These are phyloP conservation scores for Lordiphosa stackelbergi DNA, from an alignment of 1,140 invertebrate genomes.

Conservation along the genomic window DNA sequence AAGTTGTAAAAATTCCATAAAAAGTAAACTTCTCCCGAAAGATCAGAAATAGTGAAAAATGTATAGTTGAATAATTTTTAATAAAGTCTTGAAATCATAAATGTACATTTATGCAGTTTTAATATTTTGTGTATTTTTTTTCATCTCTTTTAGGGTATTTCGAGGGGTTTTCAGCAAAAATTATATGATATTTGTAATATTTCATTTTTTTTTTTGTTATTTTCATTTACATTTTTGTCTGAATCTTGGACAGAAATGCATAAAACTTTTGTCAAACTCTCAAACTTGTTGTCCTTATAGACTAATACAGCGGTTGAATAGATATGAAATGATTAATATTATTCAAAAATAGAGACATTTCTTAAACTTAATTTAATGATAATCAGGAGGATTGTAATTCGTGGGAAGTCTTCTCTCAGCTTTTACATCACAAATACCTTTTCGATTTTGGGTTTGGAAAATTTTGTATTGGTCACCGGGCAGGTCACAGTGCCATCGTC, in stretches of 20 bases:
- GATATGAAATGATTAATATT: slow-evolving; percentile 38
- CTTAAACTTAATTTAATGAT: slow-evolving; percentile 52
- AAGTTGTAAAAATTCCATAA: too few relatives aligned
- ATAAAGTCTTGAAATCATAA: too few relatives aligned
- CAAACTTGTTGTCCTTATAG: slow-evolving; percentile 6
- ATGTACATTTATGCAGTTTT: too few relatives aligned
- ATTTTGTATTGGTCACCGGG: slow-evolving; percentile 93
- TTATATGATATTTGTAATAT: too few relatives aligned
- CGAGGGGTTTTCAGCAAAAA: too few relatives aligned
- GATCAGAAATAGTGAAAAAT: too few relatives aligned
- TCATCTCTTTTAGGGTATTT: too few relatives aligned
- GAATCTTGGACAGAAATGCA: too few relatives aligned
- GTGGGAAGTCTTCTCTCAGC: slow-evolving; percentile 9
- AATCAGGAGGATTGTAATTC: slow-evolving; percentile 19
- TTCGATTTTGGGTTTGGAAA: slow-evolving; percentile 91
- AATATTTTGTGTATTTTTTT: too few relatives aligned
- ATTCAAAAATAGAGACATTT: slow-evolving; percentile 56
- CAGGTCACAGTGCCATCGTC: slow-evolving; percentile 94
- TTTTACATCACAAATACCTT: slow-evolving; percentile 96
- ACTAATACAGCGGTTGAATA: slow-evolving; percentile 9
- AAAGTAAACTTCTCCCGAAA: too few relatives aligned
- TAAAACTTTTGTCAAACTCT: not conserved
- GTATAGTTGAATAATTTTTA: not conserved
- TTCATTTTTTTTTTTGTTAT: too few relatives aligned
- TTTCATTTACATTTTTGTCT: too few relatives aligned